Evolutionary conservation across 2,888 invertebrate species (phyloP), one percentile per base, ranked within the genome.

Genomic region (Cecidostiba fungosa): DNA sequence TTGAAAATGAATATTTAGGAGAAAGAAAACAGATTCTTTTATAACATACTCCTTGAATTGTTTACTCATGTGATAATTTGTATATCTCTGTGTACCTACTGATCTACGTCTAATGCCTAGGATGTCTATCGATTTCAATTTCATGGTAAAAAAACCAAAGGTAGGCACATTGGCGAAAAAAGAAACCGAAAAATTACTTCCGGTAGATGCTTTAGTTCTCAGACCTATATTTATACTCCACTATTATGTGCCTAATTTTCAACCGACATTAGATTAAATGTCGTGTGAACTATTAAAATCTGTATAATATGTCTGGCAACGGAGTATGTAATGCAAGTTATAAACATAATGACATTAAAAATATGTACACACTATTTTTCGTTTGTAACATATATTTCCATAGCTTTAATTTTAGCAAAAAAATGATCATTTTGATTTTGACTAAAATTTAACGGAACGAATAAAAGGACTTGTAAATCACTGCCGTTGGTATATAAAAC

Each of bases 51-150:
- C 86, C 79, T 91, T 92, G 88, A 91, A 91, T 92, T 92, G 91
- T 92, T 82, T 91, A 92, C 91, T 92, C 91, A 92, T 92, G 92
- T 92, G 92, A 92, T 92, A 92, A 92, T 92, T 92, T 92, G 90
- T 92, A 91, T 90, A 91, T 92, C 90, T 92, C 92, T 90, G 90
- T 91, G 91, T 92, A 92, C 90, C 91, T 91, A 91, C 90, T 90
- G 90, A 89, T 86, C 88, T 89, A 87, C 87, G 85, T 89, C 87
- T 88, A 87, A 77, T 36, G 81, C 85, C 77, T 85, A 87, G 74
- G 77, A 87, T 86, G 85, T 74, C 73, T 83, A 79, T 87, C 50
- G n/a, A 85, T 82, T 87, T 70, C 72, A 83, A 72, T 74, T 78
- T 84, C 54, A 85, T 78, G 47, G 80, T 82, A 70, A 84, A 83